A percentile compares a stretch with the other conserved stretches of the same genome.
phyloP scores from a whole-genome alignment of 2,888 invertebrate genomes.

The Hirtodrosophila cameraria region DNA sequence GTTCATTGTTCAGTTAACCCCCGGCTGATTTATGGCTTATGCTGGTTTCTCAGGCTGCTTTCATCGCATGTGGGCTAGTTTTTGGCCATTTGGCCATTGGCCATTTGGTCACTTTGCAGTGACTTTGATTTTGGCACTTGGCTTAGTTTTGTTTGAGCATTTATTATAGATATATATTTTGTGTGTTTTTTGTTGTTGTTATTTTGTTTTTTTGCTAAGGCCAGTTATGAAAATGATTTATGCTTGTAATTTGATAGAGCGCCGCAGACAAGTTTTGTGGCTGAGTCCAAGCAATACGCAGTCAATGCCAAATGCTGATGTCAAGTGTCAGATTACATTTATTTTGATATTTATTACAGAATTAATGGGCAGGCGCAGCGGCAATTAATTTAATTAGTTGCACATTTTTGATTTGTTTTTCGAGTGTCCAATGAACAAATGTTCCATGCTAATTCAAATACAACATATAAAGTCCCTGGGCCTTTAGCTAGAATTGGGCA shows the following conservation, averaged over 20 bases:
- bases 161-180: constrained; percentile 33
- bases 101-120: constrained; percentile 51
- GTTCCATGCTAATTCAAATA: constrained; percentile 38
- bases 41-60: constrained; percentile 43
- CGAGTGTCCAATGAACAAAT: constrained; percentile 8
- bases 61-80: constrained; percentile 52
- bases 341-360: constrained; percentile 74
- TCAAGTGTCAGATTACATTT: constrained; percentile 79
- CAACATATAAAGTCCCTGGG: constrained; percentile 40
- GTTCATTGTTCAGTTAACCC: constrained; percentile 44
- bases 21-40: constrained; percentile 49
- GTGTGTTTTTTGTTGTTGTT: no score
- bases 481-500: constrained; percentile 19
- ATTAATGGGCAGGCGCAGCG: constrained; percentile 69
- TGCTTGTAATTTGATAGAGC: constrained; percentile 75
- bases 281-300: constrained; percentile 41
- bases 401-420: constrained; percentile 41
- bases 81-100: constrained; percentile 59
- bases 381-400: constrained; percentile 78
- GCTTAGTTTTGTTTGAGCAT: constrained; percentile 49
- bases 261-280: constrained; percentile 63
- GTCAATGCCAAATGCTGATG: constrained; percentile 77
- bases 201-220: constrained; percentile 32
- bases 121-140: constrained; percentile 75
- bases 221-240: constrained; percentile 74